These are phyloP conservation scores for Leiothrix lutea DNA, from an alignment of 2,113 vertebrate species.

Conservation along the genomic window DNA sequence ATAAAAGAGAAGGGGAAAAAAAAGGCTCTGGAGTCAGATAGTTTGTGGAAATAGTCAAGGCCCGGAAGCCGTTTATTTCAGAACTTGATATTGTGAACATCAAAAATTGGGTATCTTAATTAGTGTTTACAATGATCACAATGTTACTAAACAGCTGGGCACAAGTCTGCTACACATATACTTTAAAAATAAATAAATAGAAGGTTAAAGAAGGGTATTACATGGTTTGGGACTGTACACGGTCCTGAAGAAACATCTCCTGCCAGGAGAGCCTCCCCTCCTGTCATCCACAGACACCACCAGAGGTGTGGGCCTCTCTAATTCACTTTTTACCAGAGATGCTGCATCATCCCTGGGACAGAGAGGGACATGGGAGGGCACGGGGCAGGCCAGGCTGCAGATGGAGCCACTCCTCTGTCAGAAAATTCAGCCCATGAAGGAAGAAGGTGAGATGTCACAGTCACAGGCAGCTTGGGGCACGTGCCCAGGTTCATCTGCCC, in stretches of 20 bases:
- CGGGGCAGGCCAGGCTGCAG: neutral
- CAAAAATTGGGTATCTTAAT: neutral
- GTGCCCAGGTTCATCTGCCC: neutral
- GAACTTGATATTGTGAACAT: conserved; percentile 55
- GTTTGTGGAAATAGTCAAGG: conserved; percentile 53
- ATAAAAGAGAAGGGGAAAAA: neutral
- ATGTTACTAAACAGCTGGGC: conserved; percentile 51
- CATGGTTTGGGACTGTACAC: neutral
- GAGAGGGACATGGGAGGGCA: neutral
- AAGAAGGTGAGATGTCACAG: neutral
- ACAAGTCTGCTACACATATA: conserved; percentile 54
- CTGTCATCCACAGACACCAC: neutral
- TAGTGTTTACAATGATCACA: conserved; percentile 62
- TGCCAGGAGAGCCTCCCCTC: conserved; percentile 9
- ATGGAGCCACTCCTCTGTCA: neutral
- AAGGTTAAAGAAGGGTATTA: conserved; percentile 3
- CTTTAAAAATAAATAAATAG: conserved; percentile 17
- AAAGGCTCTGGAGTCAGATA: conserved; percentile 64
- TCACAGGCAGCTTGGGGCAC: neutral
- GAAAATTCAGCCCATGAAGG: neutral
- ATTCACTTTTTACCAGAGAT: neutral
- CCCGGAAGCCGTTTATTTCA: conserved; percentile 76
- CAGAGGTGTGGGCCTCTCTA: fast-evolving
- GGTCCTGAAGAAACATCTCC: conserved; percentile 35
- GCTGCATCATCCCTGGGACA: neutral